Percentiles rank a stretch among this genome's conserved stretches.
These are phyloP conservation scores for Teleogryllus occipitalis DNA, from an alignment of 1,140 invertebrate species.

Conservation along the genomic window DNA sequence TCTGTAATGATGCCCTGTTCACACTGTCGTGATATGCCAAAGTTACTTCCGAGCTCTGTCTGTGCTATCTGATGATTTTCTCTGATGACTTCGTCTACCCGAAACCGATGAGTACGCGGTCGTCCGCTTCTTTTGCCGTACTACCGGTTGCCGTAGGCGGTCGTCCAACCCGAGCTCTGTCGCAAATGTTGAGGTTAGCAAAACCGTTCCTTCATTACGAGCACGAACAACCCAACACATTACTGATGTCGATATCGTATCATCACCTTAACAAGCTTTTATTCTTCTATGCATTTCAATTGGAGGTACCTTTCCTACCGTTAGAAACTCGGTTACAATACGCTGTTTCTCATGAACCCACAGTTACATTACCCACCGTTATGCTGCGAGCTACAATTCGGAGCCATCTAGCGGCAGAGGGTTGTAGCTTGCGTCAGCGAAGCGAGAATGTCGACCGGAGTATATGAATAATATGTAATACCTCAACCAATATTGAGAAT, in stretches of 20 bases:
- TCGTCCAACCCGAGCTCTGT: background rate
- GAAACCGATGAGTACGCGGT: background rate
- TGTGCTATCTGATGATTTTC: background rate
- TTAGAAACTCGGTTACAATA: too few species aligned
- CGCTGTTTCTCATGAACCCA: too few species aligned
- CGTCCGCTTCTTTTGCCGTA: background rate
- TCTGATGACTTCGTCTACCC: background rate
- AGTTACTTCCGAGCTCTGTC: background rate
- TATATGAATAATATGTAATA: too few species aligned
- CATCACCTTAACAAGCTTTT: background rate
- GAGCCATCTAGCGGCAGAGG: too few species aligned
- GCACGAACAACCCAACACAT: background rate
- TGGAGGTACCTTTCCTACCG: background rate
- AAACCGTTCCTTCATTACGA: too few species aligned
- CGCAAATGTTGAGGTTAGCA: background rate
- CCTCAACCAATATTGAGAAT: too few species aligned
- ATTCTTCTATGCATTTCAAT: conserved; percentile 7
- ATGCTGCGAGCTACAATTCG: too few species aligned
- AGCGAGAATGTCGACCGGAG: too few species aligned
- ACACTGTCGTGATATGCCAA: background rate
- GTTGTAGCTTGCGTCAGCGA: too few species aligned
- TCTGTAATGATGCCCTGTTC: background rate
- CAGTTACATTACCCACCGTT: too few species aligned
- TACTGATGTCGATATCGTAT: background rate
- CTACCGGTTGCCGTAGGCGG: too few species aligned